Base-by-base conservation (phyloP, 2,113 vertebrate species). In the Crotophaga sulcirostris region DNA sequence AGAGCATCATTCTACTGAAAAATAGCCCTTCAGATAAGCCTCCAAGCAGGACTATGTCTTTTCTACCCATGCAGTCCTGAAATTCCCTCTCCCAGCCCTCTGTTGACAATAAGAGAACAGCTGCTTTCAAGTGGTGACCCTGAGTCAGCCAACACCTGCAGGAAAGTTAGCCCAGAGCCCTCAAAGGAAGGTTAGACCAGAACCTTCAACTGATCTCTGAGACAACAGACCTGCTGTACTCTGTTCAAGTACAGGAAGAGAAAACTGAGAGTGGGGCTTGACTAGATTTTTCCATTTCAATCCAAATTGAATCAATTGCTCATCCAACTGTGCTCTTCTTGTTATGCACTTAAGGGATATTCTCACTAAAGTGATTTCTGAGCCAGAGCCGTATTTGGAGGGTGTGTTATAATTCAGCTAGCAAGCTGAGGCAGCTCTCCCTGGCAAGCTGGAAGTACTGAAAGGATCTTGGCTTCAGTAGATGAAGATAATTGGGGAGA, bases 391-490 rank as follows among this genome's bases (percentile, higher is more conserved):
- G 84, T 87, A 47, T 87, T 87, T 79, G 47, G 34, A 91, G 84
- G 95, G 94, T 94, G 95, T 96, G 94, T 94, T 86, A 83, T 74
- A 76, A 95, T 67, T 85, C 67, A 89, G 58, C 84, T 73, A 85
- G 84, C 95, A 96, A 90, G 96, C 87, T 90, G 69, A 38, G 92
- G 34, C 95, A 96, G 47, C 64, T 86, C 56, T 88, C 31, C 40
- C 69, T 87, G 81, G 87, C 94, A 94, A 84, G 54, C 42, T 94
- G 68, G 21, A 95, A 70, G 36, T 93, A 81, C 72, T 91, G 88
- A 96, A 93, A 95, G 55, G 85, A 87, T 88, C 45, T 94, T 95
- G 95, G 95, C 93, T 96, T 93, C 74, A 51, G 18, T 1, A 88
- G 69, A 66, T 73, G 77, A 69, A 80, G 56, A 64, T 93, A 94